Evolutionary conservation across 2,113 vertebrate genomes (phyloP).

Genomic region (Labrus mixtus): DNA sequence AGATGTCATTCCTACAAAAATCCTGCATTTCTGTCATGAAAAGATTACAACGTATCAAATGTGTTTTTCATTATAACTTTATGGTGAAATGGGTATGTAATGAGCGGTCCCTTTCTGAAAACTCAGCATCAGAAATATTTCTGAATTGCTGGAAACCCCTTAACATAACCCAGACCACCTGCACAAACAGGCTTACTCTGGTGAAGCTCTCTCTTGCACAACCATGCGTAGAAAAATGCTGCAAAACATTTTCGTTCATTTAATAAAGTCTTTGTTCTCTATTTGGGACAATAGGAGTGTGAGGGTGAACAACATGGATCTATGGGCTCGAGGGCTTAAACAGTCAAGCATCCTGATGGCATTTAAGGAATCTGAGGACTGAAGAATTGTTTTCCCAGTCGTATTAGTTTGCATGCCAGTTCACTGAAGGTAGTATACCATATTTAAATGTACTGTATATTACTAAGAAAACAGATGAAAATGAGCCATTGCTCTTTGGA

Average conservation of each 20-base stretch:
- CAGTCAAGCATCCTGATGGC: slow-evolving; percentile 38
- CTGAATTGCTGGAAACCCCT: slow-evolving; percentile 8
- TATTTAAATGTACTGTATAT: neutral
- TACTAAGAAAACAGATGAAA: neutral
- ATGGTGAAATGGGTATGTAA: no score
- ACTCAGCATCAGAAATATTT: slow-evolving; percentile 27
- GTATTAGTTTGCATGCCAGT: slow-evolving; percentile 28
- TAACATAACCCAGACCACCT: slow-evolving; percentile 28
- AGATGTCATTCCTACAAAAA: no score
- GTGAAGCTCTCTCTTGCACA: slow-evolving; percentile 52
- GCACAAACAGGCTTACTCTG: slow-evolving; percentile 63
- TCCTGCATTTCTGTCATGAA: no score
- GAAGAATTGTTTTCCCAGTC: slow-evolving; percentile 11
- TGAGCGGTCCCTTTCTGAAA: no score
- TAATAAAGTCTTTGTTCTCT: slow-evolving; percentile 48
- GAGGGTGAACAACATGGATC: slow-evolving; percentile 40
- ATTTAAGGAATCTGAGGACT: slow-evolving; percentile 58
- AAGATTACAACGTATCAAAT: no score
- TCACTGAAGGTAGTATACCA: neutral
- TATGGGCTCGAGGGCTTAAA: slow-evolving; percentile 37
- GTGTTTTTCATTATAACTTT: no score
- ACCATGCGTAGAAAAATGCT: slow-evolving; percentile 66
- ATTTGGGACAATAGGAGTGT: slow-evolving; percentile 27
- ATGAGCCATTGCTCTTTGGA: neutral
- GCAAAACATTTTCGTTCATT: slow-evolving; percentile 66